These are phyloP conservation scores for Clarias pachynema DNA, from an alignment of 2,797 vertebrate genomes.

Conservation along the genomic window DNA sequence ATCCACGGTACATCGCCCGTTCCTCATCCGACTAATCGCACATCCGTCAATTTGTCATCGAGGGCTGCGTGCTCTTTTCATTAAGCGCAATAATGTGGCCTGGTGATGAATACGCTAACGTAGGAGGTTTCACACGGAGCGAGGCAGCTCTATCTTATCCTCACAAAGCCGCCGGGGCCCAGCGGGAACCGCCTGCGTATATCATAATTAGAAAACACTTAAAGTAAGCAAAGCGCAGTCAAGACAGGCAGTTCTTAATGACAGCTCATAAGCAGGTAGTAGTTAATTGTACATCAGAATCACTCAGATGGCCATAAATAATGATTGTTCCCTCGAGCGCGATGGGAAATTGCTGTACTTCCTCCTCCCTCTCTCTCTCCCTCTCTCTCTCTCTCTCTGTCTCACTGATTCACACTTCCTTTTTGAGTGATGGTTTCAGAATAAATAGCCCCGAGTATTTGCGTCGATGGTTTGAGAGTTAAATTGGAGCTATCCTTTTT, in stretches of 20 bases:
- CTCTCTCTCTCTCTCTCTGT: constrained; percentile 1
- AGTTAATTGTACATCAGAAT: constrained; percentile 84
- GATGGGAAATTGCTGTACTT: constrained; percentile 73
- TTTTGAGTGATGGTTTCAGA: constrained; percentile 72
- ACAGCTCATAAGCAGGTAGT: constrained; percentile 82
- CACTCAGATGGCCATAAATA: constrained; percentile 80
- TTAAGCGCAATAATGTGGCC: constrained; percentile 88
- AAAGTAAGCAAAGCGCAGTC: constrained; percentile 84
- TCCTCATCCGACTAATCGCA: constrained; percentile 82
- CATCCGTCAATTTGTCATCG: constrained; percentile 92
- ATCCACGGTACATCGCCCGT: constrained; percentile 69
- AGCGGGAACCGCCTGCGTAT: constrained; percentile 86
- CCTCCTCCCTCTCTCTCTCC: constrained; percentile 23
- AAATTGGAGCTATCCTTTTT: constrained; percentile 46
- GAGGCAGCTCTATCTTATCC: constrained; percentile 84
- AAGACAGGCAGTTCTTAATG: constrained; percentile 77
- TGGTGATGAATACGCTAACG: constrained; percentile 87
- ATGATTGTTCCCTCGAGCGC: constrained; percentile 75
- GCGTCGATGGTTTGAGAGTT: constrained; percentile 67
- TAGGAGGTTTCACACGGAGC: constrained; percentile 80
- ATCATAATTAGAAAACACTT: constrained; percentile 99
- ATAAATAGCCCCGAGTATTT: constrained; percentile 57
- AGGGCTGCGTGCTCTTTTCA: constrained; percentile 83
- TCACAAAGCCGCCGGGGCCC: constrained; percentile 90
- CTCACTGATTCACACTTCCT: constrained; percentile 64